These are phyloP conservation scores for Bhutanitis thaidina DNA, from an alignment of 2,888 invertebrate species.

Conservation along the genomic window DNA sequence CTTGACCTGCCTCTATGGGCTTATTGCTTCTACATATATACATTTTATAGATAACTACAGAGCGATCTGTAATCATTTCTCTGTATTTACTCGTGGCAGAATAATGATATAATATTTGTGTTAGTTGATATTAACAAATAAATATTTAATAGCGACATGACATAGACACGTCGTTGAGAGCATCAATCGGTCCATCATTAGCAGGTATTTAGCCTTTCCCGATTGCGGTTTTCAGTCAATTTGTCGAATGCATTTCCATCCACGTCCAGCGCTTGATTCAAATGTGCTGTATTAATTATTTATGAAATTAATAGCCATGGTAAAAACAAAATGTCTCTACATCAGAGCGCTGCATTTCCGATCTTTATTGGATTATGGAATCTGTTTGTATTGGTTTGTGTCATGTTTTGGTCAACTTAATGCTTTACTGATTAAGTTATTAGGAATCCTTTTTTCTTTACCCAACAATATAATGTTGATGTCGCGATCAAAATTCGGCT, in stretches of 20 bases:
- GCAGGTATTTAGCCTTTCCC: conserved; percentile 75
- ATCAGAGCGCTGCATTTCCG: conserved; percentile 37
- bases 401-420: conserved; percentile 23
- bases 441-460: no score
- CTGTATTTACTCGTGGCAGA: no score
- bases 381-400: conserved; percentile 29
- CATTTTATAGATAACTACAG: no score
- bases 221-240: conserved; percentile 76
- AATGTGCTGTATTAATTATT: conserved; percentile 73
- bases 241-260: conserved; percentile 74
- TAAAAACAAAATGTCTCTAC: conserved; percentile 57
- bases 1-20: no score
- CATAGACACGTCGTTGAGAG: conserved; percentile 25
- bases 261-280: conserved; percentile 55
- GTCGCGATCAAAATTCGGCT: no score
- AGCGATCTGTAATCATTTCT: no score
- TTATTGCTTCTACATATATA: no score
- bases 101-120: no score
- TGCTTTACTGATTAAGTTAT: no score
- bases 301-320: conserved; percentile 69
- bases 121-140: conserved; percentile 4
- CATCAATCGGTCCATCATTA: conserved; percentile 68
- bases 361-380: conserved; percentile 62
- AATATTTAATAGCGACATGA: conserved; percentile 7
- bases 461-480: no score